These are phyloP conservation scores for Malurus leucopterus DNA, from an alignment of 2,797 vertebrate species.

Conservation along the genomic window DNA sequence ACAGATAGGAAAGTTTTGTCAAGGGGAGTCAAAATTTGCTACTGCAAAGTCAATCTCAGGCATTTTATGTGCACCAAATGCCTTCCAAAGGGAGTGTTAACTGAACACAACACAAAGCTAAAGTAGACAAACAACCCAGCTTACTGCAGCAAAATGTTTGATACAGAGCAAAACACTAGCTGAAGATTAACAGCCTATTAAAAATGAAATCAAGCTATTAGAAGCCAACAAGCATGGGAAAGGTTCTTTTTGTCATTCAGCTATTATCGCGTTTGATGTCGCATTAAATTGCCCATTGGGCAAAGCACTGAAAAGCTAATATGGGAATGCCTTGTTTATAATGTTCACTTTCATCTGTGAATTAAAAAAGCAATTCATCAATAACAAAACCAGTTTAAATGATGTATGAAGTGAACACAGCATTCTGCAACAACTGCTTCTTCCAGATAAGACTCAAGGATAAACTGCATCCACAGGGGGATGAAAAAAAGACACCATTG, in stretches of 20 bases:
- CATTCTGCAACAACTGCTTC: conserved; percentile 53
- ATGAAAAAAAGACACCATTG: conserved; percentile 39
- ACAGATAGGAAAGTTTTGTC: conserved; percentile 54
- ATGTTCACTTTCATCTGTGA: conserved; percentile 57
- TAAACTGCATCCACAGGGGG: conserved; percentile 38
- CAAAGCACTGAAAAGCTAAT: conserved; percentile 48
- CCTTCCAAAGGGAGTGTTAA: conserved; percentile 49
- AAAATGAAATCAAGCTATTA: conserved; percentile 62
- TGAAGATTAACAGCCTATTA: conserved; percentile 56
- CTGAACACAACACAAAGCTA: conserved; percentile 49
- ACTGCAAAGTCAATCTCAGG: conserved; percentile 36
- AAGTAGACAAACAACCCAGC: conserved; percentile 9
- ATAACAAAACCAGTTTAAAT: conserved; percentile 61
- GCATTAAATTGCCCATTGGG: conserved; percentile 55
- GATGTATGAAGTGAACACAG: conserved; percentile 49
- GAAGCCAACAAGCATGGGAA: conserved; percentile 28
- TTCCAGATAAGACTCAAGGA: conserved; percentile 58
- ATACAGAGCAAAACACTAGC: conserved; percentile 48
- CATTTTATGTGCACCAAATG: conserved; percentile 28
- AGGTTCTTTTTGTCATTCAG: conserved; percentile 50
- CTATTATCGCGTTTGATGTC: conserved; percentile 37
- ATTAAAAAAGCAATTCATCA: conserved; percentile 61
- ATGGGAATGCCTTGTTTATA: conserved; percentile 53
- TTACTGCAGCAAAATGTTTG: conserved; percentile 42
- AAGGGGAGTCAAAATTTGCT: conserved; percentile 59